Conservation (phyloP, 1,140 invertebrate species). For the Panagrolaimus sp. region DNA sequence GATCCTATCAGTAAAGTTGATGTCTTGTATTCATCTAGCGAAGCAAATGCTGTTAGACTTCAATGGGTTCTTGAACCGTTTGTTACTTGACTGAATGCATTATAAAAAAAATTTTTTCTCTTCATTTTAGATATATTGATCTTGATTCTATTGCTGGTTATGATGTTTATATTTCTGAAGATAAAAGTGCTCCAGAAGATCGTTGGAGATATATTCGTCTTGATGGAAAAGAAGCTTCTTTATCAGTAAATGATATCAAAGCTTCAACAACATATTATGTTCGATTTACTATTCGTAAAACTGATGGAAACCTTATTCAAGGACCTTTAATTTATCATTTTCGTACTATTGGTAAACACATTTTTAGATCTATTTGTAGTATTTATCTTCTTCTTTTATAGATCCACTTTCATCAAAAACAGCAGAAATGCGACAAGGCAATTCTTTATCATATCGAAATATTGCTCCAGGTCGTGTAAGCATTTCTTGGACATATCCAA, state of each 20-base stretch:
- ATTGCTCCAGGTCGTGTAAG: constrained; percentile 36
- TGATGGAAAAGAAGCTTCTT: constrained; percentile 31
- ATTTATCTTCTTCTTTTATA: constrained; percentile 10
- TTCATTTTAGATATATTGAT: constrained; percentile 9
- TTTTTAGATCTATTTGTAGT: background rate
- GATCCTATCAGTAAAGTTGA: constrained; percentile 55
- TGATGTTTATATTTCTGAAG: constrained; percentile 49
- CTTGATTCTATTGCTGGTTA: constrained; percentile 34
- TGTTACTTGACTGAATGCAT: no score
- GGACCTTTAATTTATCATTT: constrained; percentile 50
- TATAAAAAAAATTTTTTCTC: no score
- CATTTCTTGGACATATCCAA: constrained; percentile 43
- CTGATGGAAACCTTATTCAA: constrained; percentile 41
- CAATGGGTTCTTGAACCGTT: constrained; percentile 55
- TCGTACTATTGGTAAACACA: constrained; percentile 47
- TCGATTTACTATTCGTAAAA: constrained; percentile 41
- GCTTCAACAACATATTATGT: constrained; percentile 55
- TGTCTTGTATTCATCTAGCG: constrained; percentile 54
- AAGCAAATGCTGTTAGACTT: constrained; percentile 44
- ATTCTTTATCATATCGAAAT: constrained; percentile 43
- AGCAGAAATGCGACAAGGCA: constrained; percentile 25
- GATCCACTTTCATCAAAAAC: constrained; percentile 4
- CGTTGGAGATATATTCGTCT: constrained; percentile 29
- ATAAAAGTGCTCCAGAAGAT: constrained; percentile 34
- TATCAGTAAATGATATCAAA: constrained; percentile 38